Evolutionary conservation across 2,888 invertebrate genomes (phyloP).

Genomic region (Mesoligia furuncula): DNA sequence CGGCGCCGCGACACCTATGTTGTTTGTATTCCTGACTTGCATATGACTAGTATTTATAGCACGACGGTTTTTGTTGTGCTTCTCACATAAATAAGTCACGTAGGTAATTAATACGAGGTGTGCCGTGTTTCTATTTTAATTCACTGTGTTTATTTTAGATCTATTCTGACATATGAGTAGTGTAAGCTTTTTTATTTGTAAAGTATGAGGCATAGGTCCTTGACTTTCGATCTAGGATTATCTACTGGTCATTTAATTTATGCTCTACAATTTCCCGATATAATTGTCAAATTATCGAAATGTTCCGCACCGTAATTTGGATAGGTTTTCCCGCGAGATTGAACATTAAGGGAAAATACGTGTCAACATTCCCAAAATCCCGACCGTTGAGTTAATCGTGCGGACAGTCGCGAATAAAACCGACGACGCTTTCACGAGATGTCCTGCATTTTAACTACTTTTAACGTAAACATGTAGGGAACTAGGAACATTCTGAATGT

Average conservation of each 20-base stretch:
- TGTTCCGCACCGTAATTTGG: slow-evolving; percentile 1
- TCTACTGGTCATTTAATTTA: background rate
- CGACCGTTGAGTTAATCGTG: slow-evolving; percentile 27
- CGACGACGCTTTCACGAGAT: slow-evolving; percentile 2
- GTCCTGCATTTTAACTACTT: slow-evolving; percentile 1
- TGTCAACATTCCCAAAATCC: slow-evolving; percentile 24
- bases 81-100: slow-evolving; percentile 47
- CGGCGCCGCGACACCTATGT: slow-evolving; percentile 45
- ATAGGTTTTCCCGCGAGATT: slow-evolving; percentile 16
- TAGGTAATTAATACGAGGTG: slow-evolving; percentile 36
- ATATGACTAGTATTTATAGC: slow-evolving; percentile 44
- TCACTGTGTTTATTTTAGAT: slow-evolving; percentile 37
- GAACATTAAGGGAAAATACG: slow-evolving; percentile 29
- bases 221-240: background rate
- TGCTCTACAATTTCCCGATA: background rate
- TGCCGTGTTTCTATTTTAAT: slow-evolving; percentile 31
- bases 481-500: background rate
- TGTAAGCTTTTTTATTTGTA: background rate
- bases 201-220: background rate
- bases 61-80: slow-evolving; percentile 48
- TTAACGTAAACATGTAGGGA: background rate
- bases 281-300: slow-evolving; percentile 4
- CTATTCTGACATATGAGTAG: slow-evolving; percentile 2
- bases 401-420: slow-evolving; percentile 23
- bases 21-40: slow-evolving; percentile 40